phyloP scores from a whole-genome alignment of 2,113 vertebrate genomes.

The Halichoeres trimaculatus region DNA sequence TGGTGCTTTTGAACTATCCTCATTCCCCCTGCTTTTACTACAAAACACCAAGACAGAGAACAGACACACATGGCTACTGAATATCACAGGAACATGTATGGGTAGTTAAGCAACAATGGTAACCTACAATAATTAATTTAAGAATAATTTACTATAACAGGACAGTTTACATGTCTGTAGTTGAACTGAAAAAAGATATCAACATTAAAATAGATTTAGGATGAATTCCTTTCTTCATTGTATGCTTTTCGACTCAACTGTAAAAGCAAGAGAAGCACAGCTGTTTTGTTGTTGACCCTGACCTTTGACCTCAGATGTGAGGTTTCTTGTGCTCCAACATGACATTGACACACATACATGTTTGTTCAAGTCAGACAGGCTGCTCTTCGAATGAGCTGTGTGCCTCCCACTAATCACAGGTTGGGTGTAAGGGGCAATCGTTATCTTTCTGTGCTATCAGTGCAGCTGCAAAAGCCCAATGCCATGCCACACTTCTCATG shows the following conservation, averaged over 20 bases:
- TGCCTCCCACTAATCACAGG: conserved; percentile 40
- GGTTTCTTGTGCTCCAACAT: background rate
- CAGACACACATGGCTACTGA: background rate
- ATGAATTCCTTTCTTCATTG: no score
- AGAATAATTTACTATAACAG: no score
- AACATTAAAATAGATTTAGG: no score
- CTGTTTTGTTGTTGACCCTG: background rate
- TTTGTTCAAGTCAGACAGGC: background rate
- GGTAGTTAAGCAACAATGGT: background rate
- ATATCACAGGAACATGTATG: background rate
- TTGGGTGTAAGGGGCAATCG: conserved; percentile 47
- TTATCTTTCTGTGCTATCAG: conserved; percentile 60
- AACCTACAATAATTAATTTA: no score
- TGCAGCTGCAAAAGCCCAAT: conserved; percentile 52
- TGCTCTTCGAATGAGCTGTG: background rate
- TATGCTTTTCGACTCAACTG: no score
- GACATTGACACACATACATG: background rate
- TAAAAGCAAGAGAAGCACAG: background rate
- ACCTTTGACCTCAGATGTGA: conserved; percentile 1
- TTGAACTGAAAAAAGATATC: background rate
- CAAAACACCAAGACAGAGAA: conserved; percentile 53
- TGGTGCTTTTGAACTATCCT: conserved; percentile 98
- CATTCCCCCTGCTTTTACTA: conserved; percentile 98
- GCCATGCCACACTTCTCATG: conserved; percentile 39
- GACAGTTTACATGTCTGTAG: no score